phyloP scores from a whole-genome alignment of 2,113 vertebrate species.

The Tragulus kanchil region DNA sequence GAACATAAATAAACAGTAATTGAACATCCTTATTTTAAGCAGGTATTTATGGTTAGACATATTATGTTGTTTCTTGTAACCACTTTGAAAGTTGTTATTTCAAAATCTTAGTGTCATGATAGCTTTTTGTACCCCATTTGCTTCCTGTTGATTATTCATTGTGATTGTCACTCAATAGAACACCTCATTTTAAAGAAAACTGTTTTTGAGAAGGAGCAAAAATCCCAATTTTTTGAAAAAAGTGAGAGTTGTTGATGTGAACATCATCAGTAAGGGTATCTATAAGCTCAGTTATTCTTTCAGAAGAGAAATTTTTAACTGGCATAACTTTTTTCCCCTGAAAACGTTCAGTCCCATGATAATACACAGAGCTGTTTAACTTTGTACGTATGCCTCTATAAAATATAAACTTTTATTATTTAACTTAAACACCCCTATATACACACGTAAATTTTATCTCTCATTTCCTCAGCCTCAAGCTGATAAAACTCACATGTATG shows the following conservation, averaged over 20 bases:
- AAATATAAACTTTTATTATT: slow-evolving; percentile 14
- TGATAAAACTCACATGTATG: slow-evolving; percentile 87
- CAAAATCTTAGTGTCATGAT: background rate
- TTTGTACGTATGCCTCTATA: background rate
- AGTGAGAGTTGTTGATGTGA: background rate
- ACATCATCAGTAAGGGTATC: too few species aligned
- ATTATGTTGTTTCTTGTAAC: background rate
- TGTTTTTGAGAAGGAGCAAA: background rate
- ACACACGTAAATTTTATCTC: too few species aligned
- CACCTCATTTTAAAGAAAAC: background rate
- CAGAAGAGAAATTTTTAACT: background rate
- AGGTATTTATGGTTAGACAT: background rate
- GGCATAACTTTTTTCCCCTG: background rate
- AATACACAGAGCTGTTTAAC: background rate
- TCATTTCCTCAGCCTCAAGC: slow-evolving; percentile 87
- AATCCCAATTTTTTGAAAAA: background rate
- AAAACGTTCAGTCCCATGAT: background rate
- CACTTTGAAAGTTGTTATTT: slow-evolving; percentile 20
- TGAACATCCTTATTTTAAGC: background rate
- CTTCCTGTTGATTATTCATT: background rate
- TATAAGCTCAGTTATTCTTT: background rate
- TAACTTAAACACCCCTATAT: too few species aligned
- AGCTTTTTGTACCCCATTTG: background rate
- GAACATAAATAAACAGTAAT: background rate
- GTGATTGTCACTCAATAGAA: background rate